phyloP scores from a whole-genome alignment of 2,888 invertebrate genomes.

The Uloborus plumipes region DNA sequence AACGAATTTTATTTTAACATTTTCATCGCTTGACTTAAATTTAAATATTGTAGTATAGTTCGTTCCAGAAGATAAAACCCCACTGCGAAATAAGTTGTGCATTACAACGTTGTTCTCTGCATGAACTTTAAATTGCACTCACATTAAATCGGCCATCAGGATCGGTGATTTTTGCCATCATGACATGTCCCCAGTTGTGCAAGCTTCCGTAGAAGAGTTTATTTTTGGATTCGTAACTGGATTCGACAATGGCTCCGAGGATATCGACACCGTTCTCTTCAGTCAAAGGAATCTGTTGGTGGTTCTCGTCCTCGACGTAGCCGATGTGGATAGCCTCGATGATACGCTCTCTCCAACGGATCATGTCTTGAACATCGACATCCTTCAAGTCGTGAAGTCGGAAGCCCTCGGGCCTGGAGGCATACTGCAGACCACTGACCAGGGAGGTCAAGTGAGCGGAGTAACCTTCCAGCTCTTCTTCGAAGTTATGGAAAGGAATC shows the following conservation, averaged over 20 bases:
- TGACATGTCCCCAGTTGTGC: slow-evolving; percentile 86
- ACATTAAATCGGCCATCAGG: slow-evolving; percentile 83
- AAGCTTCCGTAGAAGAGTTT: slow-evolving; percentile 77
- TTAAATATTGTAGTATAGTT: no score
- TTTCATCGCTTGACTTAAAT: no score
- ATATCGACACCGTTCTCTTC: slow-evolving; percentile 82
- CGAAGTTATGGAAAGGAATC: slow-evolving; percentile 74
- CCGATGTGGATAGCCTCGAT: slow-evolving; percentile 80
- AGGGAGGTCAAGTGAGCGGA: slow-evolving; percentile 55
- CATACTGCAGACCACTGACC: slow-evolving; percentile 53
- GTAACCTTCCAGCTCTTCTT: slow-evolving; percentile 53
- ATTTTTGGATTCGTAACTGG: slow-evolving; percentile 75
- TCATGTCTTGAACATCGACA: slow-evolving; percentile 72
- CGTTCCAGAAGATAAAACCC: no score
- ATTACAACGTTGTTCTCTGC: no score
- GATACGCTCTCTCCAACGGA: slow-evolving; percentile 83
- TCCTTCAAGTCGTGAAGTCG: slow-evolving; percentile 41
- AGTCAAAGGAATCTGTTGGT: slow-evolving; percentile 76
- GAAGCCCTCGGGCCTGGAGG: slow-evolving; percentile 51
- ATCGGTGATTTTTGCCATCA: slow-evolving; percentile 84
- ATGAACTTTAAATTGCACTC: slow-evolving; percentile 67
- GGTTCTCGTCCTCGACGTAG: slow-evolving; percentile 73
- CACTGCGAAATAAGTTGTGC: no score
- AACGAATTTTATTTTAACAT: no score
- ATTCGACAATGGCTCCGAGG: slow-evolving; percentile 84